Conservation (phyloP, 2,797 vertebrate genomes). For the Sebastes hubbsi region DNA sequence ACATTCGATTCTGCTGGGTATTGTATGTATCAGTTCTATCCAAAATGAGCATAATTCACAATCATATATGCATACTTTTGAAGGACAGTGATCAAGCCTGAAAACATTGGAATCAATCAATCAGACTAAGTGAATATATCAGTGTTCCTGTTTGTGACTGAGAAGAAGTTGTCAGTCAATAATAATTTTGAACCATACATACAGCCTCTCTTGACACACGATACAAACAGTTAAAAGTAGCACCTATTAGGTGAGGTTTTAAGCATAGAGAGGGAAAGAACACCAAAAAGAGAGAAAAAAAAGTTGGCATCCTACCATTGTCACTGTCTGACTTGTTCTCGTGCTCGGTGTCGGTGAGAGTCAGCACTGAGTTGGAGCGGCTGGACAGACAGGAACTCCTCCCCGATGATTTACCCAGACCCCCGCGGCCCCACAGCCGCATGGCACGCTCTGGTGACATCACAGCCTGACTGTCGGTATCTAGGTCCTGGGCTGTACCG, state of each 20-base stretch:
- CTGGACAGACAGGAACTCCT: conserved; percentile 97
- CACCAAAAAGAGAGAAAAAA: neutral
- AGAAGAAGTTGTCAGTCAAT: too few species aligned
- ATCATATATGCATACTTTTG: neutral
- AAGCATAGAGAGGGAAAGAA: neutral
- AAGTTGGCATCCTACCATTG: conserved; percentile 84
- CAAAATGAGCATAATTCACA: neutral
- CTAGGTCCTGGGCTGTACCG: conserved; percentile 89
- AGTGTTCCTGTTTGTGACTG: neutral
- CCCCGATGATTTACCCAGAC: conserved; percentile 73
- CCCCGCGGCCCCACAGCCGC: conserved; percentile 94
- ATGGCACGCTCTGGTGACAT: conserved; percentile 98
- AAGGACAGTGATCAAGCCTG: neutral
- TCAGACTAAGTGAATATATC: neutral
- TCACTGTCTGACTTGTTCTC: conserved; percentile 99
- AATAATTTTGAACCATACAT: neutral
- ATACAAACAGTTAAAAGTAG: neutral
- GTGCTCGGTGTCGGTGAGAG: conserved; percentile 96
- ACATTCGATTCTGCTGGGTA: neutral
- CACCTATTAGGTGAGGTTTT: neutral
- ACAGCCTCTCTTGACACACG: too few species aligned
- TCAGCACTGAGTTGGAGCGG: conserved; percentile 97
- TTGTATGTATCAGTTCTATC: neutral
- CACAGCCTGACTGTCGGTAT: conserved; percentile 91
- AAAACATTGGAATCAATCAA: neutral